phyloP scores from a whole-genome alignment of 1,140 invertebrate species.

The Sitobion miscanthi region DNA sequence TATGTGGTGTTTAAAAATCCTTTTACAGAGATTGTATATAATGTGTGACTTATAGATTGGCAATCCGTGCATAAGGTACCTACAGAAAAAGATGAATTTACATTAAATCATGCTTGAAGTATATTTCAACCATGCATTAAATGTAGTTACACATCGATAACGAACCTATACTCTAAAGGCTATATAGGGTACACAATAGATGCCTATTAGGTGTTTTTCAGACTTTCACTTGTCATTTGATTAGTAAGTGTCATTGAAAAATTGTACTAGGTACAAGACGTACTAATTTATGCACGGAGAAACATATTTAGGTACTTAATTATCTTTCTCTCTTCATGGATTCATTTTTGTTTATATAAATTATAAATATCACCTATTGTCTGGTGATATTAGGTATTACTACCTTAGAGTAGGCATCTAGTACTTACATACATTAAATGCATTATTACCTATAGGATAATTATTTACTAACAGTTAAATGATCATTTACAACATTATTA shows the following conservation, averaged over 20 bases:
- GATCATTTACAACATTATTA: neutral
- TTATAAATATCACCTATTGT: neutral
- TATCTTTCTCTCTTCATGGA: neutral
- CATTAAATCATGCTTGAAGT: neutral
- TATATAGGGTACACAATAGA: neutral
- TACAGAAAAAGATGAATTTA: neutral
- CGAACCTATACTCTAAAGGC: neutral
- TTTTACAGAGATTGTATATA: neutral
- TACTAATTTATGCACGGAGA: neutral
- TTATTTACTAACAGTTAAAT: neutral
- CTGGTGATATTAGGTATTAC: neutral
- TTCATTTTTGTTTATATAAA: neutral
- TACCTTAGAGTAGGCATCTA: neutral
- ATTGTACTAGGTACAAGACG: neutral
- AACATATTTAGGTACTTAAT: neutral
- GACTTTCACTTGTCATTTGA: neutral
- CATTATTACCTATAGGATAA: neutral
- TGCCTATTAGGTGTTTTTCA: neutral
- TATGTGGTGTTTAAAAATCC: neutral
- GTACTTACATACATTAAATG: neutral
- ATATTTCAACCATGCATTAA: neutral
- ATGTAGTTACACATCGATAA: neutral
- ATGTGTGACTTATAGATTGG: neutral
- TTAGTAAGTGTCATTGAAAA: neutral
- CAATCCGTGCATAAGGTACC: neutral